Percentiles rank a stretch among this genome's conserved stretches.
Conservation (phyloP, 2,113 vertebrate genomes). For the Pionites leucogaster region DNA sequence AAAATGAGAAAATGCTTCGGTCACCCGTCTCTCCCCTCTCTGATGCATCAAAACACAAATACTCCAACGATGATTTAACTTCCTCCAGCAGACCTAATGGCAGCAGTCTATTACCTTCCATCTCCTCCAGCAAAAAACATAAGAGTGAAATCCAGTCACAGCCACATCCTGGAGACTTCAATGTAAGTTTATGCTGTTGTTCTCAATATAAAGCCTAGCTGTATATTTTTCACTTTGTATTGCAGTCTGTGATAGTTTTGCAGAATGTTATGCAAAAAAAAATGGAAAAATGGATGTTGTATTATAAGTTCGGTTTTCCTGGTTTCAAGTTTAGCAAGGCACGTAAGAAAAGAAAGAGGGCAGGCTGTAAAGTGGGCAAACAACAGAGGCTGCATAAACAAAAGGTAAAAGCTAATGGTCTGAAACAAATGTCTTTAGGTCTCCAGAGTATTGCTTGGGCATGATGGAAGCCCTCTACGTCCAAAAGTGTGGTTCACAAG, state of each 20-base stretch:
- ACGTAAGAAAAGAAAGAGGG: background rate
- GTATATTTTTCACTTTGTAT: slow-evolving; percentile 1
- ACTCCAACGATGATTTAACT: slow-evolving; percentile 77
- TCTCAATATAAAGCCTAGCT: background rate
- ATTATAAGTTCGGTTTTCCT: background rate
- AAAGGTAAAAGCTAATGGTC: background rate
- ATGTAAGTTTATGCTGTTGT: slow-evolving; percentile 65
- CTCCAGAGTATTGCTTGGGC: background rate
- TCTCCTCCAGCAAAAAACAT: slow-evolving; percentile 75
- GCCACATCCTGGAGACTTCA: slow-evolving; percentile 66
- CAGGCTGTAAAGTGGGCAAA: background rate
- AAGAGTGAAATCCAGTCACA: slow-evolving; percentile 74
- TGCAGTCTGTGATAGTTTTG: background rate
- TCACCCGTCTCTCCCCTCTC: slow-evolving; percentile 87
- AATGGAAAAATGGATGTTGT: background rate
- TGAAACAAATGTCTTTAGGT: background rate
- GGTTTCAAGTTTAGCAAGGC: background rate
- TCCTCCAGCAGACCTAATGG: slow-evolving; percentile 71
- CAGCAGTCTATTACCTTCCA: slow-evolving; percentile 66
- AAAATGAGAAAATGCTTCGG: slow-evolving; percentile 85
- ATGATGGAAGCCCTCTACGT: background rate
- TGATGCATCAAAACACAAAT: slow-evolving; percentile 79
- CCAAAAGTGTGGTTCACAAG: background rate
- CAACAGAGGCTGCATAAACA: background rate
- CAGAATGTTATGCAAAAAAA: background rate